Evolutionary conservation across 2,888 invertebrate genomes (phyloP), one percentile per base, ranked within the genome.

Genomic region (Bellardia bayeri): DNA sequence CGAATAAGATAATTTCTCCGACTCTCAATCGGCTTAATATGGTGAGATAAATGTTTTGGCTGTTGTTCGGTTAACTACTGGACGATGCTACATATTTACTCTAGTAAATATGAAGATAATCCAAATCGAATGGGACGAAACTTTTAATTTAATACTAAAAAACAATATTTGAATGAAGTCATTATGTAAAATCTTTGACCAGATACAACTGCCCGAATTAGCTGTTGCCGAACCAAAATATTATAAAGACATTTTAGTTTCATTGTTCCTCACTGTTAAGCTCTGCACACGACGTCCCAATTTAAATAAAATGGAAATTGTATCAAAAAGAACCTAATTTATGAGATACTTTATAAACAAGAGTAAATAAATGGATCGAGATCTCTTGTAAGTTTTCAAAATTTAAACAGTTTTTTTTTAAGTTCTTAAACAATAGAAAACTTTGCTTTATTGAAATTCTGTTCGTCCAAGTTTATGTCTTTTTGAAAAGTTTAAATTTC

Each of bases 231-330:
- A 61, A 33, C 33, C 11, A 33, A 33, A 33, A 4, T 58, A 58
- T 2, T 9, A 45, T 45, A 56, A 56, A 16, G 16, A 56, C 23
- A 9, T 56, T 45, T 45, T 8, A 56, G 61, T 14, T 61, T 30
- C 2, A 33, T 33, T 61, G 61, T 37, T 61, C 7, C 56, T 2
- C 3, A 56, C 30, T 56, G 14, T 23, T 23, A 11, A 56, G 14
- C 14, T 14, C 33, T 33, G 33, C 14, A 30, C 14, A 51, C 4
- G n/a, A 37, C 61, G 37, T 37, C 7, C 37, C 37, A 33, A 61
- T 61, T 61, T 37, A 61, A 61, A 61, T 61, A 33, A 61, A 61
- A 61, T 33, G n/a, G 37, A 14, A 37, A 61, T 61, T 37, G 8
- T 13, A 13, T 45, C 11, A 56, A 23, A 16, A 9, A 23, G 16